Evolutionary conservation across 2,113 vertebrate species (phyloP).

Genomic region (Xiphorhynchus elegans): DNA sequence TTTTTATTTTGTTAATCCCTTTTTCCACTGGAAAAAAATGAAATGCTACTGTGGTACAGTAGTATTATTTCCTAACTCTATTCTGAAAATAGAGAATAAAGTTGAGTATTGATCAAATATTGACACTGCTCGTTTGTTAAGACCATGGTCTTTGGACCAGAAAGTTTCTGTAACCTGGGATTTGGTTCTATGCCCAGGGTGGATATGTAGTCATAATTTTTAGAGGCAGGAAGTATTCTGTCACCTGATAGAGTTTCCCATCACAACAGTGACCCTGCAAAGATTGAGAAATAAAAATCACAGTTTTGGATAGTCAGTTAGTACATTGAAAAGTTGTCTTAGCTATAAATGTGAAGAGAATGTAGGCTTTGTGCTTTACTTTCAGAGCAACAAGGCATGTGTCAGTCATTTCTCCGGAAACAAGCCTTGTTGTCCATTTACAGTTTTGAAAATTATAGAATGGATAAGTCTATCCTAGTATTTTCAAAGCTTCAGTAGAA

Average conservation of each 20-base stretch:
- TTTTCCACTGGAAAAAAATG: neutral
- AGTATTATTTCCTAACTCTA: neutral
- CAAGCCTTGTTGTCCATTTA: neutral
- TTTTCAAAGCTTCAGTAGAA: neutral
- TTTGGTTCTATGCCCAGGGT: neutral
- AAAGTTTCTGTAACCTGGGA: neutral
- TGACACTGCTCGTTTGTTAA: neutral
- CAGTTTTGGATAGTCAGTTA: neutral
- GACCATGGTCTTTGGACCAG: neutral
- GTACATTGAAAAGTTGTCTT: neutral
- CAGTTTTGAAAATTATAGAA: neutral
- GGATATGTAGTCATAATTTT: neutral
- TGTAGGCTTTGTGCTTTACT: neutral
- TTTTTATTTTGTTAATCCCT: neutral
- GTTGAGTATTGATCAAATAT: neutral
- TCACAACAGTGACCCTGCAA: neutral
- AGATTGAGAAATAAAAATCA: neutral
- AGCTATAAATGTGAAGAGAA: neutral
- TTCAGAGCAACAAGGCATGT: neutral
- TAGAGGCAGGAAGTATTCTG: neutral
- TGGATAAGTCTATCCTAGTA: neutral
- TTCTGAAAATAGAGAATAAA: conserved; percentile 2
- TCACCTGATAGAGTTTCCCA: neutral
- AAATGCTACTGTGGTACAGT: neutral
- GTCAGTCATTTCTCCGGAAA: neutral